Evolutionary conservation across 2,888 invertebrate species (phyloP).

Genomic region (Emmelina monodactyla): DNA sequence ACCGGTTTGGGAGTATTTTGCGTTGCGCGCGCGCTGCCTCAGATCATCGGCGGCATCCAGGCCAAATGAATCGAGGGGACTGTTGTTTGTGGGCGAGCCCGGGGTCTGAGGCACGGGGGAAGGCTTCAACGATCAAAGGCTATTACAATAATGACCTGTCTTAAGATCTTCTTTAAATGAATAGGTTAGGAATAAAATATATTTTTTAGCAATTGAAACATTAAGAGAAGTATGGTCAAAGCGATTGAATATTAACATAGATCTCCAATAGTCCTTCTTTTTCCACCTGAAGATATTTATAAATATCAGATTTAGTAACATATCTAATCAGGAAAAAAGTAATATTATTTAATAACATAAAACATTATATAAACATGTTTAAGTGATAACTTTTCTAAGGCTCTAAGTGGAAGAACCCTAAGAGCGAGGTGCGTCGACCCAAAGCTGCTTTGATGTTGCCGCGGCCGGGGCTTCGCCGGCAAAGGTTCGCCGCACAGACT

Average conservation of each 20-base stretch:
- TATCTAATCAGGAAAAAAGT: no score
- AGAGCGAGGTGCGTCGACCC: constrained; percentile 61
- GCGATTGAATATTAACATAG: no score
- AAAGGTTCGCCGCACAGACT: constrained; percentile 23
- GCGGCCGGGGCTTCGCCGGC: constrained; percentile 23
- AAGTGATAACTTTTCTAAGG: no score
- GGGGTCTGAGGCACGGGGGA: constrained; percentile 22
- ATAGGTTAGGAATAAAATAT: no score
- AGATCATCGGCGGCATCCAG: constrained; percentile 24
- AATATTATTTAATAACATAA: no score
- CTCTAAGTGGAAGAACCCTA: constrained; percentile 18
- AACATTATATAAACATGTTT: no score
- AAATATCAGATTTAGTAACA: no score
- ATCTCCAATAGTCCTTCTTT: no score
- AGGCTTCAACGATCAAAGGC: not conserved
- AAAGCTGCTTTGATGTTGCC: constrained; percentile 44
- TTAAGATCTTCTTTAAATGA: no score
- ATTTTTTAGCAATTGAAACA: no score
- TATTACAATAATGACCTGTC: not conserved
- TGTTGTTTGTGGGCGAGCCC: constrained; percentile 17
- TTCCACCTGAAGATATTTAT: no score
- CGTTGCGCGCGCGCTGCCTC: constrained; percentile 34
- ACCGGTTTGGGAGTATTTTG: constrained; percentile 49
- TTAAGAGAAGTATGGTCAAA: no score
- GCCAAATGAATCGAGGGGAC: constrained; percentile 20